Percentiles rank a stretch among this genome's conserved stretches.
phyloP scores from a whole-genome alignment of 2,113 vertebrate species.

The Petrocephalus microphthalmus region DNA sequence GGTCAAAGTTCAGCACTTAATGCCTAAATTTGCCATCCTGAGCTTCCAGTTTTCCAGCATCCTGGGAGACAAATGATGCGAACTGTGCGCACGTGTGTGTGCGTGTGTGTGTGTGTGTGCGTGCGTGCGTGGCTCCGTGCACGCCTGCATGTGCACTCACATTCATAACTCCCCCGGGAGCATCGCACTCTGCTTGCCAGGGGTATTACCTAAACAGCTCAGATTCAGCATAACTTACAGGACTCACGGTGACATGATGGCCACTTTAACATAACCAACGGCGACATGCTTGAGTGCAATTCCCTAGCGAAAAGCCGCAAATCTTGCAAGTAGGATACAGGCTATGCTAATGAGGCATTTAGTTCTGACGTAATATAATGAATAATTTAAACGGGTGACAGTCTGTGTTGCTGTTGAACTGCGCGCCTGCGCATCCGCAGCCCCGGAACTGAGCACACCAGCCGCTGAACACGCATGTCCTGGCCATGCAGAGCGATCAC shows the following conservation, averaged over 20 bases:
- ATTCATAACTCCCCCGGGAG: background rate
- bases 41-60: background rate
- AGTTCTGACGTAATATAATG: background rate
- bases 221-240: background rate
- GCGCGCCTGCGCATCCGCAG: background rate
- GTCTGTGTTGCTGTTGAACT: background rate
- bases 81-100: background rate
- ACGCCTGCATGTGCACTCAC: background rate
- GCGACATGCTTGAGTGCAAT: background rate
- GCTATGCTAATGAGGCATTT: constrained; percentile 1
- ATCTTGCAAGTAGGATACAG: background rate
- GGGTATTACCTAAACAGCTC: background rate
- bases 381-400: background rate
- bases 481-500: background rate
- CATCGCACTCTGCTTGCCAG: background rate
- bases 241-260: background rate
- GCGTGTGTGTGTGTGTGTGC: background rate
- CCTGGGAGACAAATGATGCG: background rate
- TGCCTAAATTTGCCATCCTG: constrained; percentile 10
- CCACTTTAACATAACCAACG: background rate
- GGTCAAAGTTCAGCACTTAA: background rate
- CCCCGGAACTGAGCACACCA: background rate
- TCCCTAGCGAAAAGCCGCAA: background rate
- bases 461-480: background rate
- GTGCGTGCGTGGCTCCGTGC: background rate